These are phyloP conservation scores for Hemichromis elongatus DNA, from an alignment of 2,113 vertebrate genomes.

Conservation along the genomic window DNA sequence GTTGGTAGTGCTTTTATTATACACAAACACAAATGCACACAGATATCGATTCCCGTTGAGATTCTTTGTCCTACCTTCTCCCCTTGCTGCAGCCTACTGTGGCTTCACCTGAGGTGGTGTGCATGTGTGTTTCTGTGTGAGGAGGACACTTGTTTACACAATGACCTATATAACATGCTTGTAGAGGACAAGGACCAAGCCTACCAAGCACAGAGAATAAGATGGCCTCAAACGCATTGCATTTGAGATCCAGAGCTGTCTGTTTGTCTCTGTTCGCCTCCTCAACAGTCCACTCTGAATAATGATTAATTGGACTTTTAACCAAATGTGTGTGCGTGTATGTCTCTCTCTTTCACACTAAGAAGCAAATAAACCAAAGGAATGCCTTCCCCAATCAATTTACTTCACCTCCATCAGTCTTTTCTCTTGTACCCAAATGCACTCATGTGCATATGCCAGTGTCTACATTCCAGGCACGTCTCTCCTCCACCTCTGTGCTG, in stretches of 20 bases:
- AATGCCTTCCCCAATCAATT: constrained; percentile 25
- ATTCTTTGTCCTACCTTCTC: constrained; percentile 31
- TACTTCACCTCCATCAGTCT: constrained; percentile 14
- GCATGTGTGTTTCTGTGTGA: neutral
- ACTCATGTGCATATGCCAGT: neutral
- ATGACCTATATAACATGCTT: constrained; percentile 68
- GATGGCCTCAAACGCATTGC: neutral
- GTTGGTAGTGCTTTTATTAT: constrained; percentile 7
- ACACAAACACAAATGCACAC: neutral
- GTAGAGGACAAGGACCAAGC: constrained; percentile 27
- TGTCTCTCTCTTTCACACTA: neutral
- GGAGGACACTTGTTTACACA: constrained; percentile 55
- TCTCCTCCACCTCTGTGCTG: constrained; percentile 22
- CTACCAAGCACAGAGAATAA: neutral
- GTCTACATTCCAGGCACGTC: constrained; percentile 56
- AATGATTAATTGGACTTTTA: constrained; percentile 27
- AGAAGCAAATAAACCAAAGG: constrained; percentile 13
- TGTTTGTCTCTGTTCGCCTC: neutral
- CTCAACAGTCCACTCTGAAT: constrained; percentile 2
- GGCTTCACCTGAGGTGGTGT: constrained; percentile 20
- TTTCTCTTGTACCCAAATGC: neutral
- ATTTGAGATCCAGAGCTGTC: neutral
- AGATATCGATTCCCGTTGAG: constrained; percentile 33
- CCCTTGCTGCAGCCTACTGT: constrained; percentile 34
- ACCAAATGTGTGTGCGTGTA: neutral